These are phyloP conservation scores for Koerneria pararmatus DNA, from an alignment of 2,888 invertebrate genomes.

Conservation along the genomic window DNA sequence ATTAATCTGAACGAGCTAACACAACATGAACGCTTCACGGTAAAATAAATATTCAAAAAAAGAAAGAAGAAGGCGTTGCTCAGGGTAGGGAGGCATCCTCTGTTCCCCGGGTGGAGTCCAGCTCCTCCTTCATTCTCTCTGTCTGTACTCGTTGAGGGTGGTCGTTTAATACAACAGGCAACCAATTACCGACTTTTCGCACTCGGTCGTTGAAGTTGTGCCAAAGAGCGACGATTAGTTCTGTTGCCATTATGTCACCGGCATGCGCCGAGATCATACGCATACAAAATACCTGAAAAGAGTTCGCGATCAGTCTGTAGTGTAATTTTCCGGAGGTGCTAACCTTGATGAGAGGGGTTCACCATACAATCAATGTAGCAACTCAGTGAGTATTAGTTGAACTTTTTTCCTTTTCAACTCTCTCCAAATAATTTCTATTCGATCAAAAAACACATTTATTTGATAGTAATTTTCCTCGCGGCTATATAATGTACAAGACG, in stretches of 20 bases:
- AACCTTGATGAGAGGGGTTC: background rate
- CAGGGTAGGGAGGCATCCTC: too few relatives aligned
- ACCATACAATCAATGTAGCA: background rate
- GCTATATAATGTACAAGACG: too few relatives aligned
- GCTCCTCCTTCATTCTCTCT: too few relatives aligned
- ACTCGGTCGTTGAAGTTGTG: constrained; percentile 60
- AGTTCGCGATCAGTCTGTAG: background rate
- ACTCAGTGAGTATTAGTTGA: background rate
- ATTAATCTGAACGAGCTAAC: too few relatives aligned
- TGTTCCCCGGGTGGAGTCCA: background rate
- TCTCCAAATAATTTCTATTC: too few relatives aligned
- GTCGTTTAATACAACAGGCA: background rate
- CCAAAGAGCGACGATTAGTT: constrained; percentile 58
- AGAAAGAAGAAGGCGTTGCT: too few relatives aligned
- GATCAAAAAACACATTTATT: too few relatives aligned
- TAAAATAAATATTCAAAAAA: too few relatives aligned
- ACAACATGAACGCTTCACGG: too few relatives aligned
- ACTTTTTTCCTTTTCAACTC: constrained; percentile 1
- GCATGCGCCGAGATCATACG: constrained; percentile 60
- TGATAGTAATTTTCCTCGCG: too few relatives aligned
- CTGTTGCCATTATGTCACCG: constrained; percentile 60
- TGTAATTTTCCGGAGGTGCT: background rate
- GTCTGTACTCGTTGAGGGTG: background rate
- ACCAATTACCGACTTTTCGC: constrained; percentile 42
- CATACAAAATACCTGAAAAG: constrained; percentile 58